Conservation (phyloP, 1,140 invertebrate species). For the Oscheius sp. region DNA sequence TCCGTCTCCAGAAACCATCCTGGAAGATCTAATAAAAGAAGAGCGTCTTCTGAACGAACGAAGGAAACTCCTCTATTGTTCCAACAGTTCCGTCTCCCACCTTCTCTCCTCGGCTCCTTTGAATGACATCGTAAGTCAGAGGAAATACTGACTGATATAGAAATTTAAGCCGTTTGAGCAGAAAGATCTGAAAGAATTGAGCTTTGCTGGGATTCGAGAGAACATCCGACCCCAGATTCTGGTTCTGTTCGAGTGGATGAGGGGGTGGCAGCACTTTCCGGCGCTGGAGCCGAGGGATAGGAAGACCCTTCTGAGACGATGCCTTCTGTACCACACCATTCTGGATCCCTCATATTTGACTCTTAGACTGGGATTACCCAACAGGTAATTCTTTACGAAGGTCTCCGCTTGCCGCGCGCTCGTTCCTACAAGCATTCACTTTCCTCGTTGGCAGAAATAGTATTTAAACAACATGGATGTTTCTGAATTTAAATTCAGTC, state of each 20-base stretch:
- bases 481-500: no score
- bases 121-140: slow-evolving; percentile 36
- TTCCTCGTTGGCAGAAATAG: no score
- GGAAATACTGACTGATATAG: background rate
- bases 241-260: slow-evolving; percentile 39
- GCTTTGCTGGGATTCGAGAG: slow-evolving; percentile 32
- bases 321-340: slow-evolving; percentile 39
- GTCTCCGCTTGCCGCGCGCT: no score
- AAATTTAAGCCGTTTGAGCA: slow-evolving; percentile 31
- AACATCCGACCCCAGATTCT: slow-evolving; percentile 35
- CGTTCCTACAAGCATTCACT: no score
- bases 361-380: slow-evolving; percentile 24
- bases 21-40: slow-evolving; percentile 30
- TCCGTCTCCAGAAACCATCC: slow-evolving; percentile 7
- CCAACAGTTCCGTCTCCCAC: slow-evolving; percentile 10
- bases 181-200: slow-evolving; percentile 26
- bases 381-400: no score
- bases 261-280: slow-evolving; percentile 32
- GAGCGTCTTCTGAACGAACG: slow-evolving; percentile 37
- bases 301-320: slow-evolving; percentile 16
- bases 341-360: slow-evolving; percentile 40
- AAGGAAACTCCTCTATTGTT: slow-evolving; percentile 34
- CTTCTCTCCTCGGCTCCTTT: slow-evolving; percentile 7
- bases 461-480: no score
- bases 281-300: slow-evolving; percentile 4